phyloP scores from a whole-genome alignment of 2,797 vertebrate genomes.

The Cryptoblepharus egeriae region DNA sequence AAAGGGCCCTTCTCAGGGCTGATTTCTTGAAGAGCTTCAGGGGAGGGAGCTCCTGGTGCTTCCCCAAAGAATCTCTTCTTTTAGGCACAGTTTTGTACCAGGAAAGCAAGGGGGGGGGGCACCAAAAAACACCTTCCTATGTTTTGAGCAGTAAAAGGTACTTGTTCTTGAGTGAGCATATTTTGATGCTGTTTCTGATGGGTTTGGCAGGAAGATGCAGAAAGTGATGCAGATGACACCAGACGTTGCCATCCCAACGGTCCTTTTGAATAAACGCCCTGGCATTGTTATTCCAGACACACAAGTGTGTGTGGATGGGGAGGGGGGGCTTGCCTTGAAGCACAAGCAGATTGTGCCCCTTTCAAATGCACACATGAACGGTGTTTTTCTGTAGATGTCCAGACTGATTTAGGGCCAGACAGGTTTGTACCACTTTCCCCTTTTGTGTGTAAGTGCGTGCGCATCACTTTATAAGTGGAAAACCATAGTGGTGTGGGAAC shows the following conservation, averaged over 20 bases:
- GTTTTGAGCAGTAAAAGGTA: slow-evolving; percentile 70
- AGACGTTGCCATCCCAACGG: slow-evolving; percentile 76
- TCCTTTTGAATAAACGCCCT: slow-evolving; percentile 78
- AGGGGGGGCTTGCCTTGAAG: slow-evolving; percentile 64
- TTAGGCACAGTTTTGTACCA: slow-evolving; percentile 76
- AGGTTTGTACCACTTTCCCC: slow-evolving; percentile 61
- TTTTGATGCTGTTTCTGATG: slow-evolving; percentile 73
- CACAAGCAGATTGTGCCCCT: slow-evolving; percentile 74
- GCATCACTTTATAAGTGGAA: slow-evolving; percentile 29
- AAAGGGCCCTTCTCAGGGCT: slow-evolving; percentile 58
- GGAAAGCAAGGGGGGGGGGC: slow-evolving; percentile 72
- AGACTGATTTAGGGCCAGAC: slow-evolving; percentile 62
- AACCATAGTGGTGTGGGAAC: neutral
- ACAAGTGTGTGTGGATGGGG: slow-evolving; percentile 9
- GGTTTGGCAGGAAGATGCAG: slow-evolving; percentile 73
- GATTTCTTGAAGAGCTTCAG: slow-evolving; percentile 68
- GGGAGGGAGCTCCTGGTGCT: slow-evolving; percentile 63
- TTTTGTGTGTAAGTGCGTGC: slow-evolving; percentile 45
- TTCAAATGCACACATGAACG: slow-evolving; percentile 72
- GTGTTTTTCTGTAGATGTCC: slow-evolving; percentile 66
- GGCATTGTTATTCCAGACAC: slow-evolving; percentile 74
- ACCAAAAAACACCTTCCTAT: slow-evolving; percentile 72
- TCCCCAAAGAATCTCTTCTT: slow-evolving; percentile 71
- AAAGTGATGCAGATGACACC: slow-evolving; percentile 76
- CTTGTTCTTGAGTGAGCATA: slow-evolving; percentile 75